Evolutionary conservation across 2,113 vertebrate genomes (phyloP).

Genomic region (Neolamprologus variostigma): DNA sequence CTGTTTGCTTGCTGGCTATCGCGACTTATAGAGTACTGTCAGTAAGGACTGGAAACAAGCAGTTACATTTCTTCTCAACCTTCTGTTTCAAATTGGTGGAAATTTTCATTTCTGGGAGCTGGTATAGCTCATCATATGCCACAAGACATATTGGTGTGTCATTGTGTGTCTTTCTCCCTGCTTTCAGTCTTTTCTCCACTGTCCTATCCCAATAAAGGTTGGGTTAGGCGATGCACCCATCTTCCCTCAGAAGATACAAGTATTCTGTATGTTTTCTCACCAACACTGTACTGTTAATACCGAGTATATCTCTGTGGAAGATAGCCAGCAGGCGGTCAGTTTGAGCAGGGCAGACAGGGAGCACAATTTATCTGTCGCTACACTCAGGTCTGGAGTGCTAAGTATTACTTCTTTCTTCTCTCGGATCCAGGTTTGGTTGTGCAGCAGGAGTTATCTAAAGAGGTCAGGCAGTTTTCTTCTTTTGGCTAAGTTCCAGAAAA

Average conservation of each 20-base stretch:
- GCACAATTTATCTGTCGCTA: neutral
- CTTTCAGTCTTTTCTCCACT: neutral
- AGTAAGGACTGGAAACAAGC: neutral
- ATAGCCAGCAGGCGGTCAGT: neutral
- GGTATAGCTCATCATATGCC: neutral
- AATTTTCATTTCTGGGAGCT: neutral
- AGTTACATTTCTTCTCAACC: neutral
- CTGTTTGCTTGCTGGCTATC: neutral
- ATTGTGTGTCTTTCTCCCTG: neutral
- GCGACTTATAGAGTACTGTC: neutral
- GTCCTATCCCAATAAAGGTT: neutral
- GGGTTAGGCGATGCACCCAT: neutral
- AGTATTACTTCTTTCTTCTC: neutral
- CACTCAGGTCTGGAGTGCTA: neutral
- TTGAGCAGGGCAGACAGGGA: neutral
- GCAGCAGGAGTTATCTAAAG: neutral
- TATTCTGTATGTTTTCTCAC: neutral
- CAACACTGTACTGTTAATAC: neutral
- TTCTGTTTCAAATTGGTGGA: neutral
- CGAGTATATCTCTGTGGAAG: neutral
- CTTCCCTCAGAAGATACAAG: neutral
- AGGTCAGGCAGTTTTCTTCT: neutral
- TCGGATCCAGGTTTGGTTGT: neutral
- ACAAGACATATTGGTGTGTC: neutral
- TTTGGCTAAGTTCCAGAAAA: slow-evolving; percentile 5